phyloP scores from a whole-genome alignment of 2,888 invertebrate genomes.

The Nudaria mundana region DNA sequence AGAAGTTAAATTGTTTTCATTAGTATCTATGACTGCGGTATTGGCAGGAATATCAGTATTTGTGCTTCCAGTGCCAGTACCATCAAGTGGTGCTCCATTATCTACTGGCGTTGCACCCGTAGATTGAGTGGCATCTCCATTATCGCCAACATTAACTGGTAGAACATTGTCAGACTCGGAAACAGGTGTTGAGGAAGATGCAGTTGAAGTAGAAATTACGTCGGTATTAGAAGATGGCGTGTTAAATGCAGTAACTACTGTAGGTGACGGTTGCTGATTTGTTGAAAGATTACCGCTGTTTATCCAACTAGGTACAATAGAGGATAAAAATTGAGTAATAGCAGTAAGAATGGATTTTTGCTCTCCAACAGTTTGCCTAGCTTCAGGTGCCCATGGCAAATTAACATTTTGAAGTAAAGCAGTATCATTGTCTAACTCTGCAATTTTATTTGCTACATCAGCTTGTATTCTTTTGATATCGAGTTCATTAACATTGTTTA shows the following conservation, averaged over 20 bases:
- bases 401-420: conserved; percentile 49
- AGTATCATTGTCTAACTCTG: conserved; percentile 61
- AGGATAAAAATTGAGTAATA: conserved; percentile 52
- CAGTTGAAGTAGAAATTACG: not conserved
- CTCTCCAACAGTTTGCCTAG: conserved; percentile 51
- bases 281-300: conserved; percentile 29
- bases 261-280: too few species aligned
- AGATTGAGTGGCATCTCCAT: not conserved
- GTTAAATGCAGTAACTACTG: not conserved
- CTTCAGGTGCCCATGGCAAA: conserved; percentile 50
- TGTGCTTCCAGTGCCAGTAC: not conserved
- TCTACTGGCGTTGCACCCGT: not conserved
- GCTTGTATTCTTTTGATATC: conserved; percentile 52
- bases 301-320: conserved; percentile 58
- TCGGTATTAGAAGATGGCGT: too few species aligned
- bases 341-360: conserved; percentile 56
- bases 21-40: not conserved
- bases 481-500: conserved; percentile 52
- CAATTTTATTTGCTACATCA: conserved; percentile 56
- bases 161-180: not conserved
- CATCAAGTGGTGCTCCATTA: not conserved
- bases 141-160: not conserved
- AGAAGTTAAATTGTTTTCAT: not conserved
- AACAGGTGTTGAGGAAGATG: too few species aligned
- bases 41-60: not conserved